Evolutionary conservation across 2,888 invertebrate species (phyloP), one percentile per base, ranked within the genome.

Genomic region (Cryptus viduatorius): DNA sequence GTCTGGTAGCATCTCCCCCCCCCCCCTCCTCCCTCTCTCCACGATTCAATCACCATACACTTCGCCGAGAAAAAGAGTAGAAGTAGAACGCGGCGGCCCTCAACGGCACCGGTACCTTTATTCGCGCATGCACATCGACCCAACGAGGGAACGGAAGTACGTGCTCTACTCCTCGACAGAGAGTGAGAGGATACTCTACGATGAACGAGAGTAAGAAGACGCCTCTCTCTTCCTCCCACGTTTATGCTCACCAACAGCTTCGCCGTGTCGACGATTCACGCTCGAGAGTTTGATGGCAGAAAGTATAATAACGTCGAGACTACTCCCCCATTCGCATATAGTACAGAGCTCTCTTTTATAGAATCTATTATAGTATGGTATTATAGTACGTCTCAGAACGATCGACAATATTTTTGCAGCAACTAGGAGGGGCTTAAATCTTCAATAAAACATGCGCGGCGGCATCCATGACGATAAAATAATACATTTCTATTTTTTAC

Each of bases 1-100:
- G 61, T 46, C 79, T 72, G 50, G 16, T 67, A 73, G 64, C 24
- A 24, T 24, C 24, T 3, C 24, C 24, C 1, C 42, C 10, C 19
- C 19, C 56, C 10, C 24, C 10, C 24, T 24, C 56, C 19, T 19
- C 24, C 69, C 53, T 42, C 31, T 12, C 69, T 46, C 29, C 44
- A 59, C 64, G 67, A 83, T 83, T 83, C 83, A 83, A 83, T 83
- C 83, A 77, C 83, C 79, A 80, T 83, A 77, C 75, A 79, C 76
- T 68, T 77, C 31, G 44, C 31, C 67, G 31, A n/a, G 44, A 69
- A 83, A 78, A 83, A 68, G 79, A 53, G 64, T 24, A 69, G 16
- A 79, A 79, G 44, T 44, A 53, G 56, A 69, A 46, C 59, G 37
- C 37, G 37, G 37, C 37, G 59, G 46, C 42, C 67, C 72, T 64